Evolutionary conservation across 2,113 vertebrate species (phyloP).

Genomic region (Apteryx owenii): DNA sequence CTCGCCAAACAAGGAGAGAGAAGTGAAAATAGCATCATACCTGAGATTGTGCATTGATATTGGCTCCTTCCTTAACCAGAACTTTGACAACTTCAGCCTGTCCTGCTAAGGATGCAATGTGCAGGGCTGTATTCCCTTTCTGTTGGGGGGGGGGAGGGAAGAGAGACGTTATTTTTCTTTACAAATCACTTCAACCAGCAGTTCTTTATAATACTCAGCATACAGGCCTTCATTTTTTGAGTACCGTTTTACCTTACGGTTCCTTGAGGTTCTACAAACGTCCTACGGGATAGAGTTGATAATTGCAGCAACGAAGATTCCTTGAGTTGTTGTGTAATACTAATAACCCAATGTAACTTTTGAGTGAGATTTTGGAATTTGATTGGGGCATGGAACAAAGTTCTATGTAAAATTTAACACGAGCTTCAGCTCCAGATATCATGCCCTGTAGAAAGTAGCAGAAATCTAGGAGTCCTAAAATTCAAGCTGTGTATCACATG

Average conservation of each 20-base stretch:
- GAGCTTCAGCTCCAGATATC: not conserved
- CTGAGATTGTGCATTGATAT: conserved; percentile 97
- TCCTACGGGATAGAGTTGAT: not conserved
- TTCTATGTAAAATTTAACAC: not conserved
- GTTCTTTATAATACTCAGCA: not conserved
- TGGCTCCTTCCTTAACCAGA: conserved; percentile 92
- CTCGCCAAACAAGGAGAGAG: not conserved
- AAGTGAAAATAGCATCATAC: conserved; percentile 68
- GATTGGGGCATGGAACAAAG: not conserved
- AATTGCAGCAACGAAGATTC: not conserved
- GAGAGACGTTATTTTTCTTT: not conserved
- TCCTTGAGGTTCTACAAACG: not conserved
- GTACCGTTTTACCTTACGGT: not conserved
- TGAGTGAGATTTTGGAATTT: not conserved
- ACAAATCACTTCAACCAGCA: not conserved
- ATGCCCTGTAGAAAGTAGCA: not conserved
- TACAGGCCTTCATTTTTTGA: not conserved
- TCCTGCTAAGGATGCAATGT: conserved; percentile 95
- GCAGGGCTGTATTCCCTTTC: conserved; percentile 99
- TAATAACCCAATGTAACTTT: not conserved
- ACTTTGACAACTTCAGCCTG: conserved; percentile 93
- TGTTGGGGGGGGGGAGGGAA: conserved; percentile 48
- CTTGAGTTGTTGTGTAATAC: not conserved
- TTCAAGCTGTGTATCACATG: not conserved
- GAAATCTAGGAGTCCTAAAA: not conserved